These are phyloP conservation scores for Bucco capensis DNA, from an alignment of 2,113 vertebrate genomes.

Conservation along the genomic window DNA sequence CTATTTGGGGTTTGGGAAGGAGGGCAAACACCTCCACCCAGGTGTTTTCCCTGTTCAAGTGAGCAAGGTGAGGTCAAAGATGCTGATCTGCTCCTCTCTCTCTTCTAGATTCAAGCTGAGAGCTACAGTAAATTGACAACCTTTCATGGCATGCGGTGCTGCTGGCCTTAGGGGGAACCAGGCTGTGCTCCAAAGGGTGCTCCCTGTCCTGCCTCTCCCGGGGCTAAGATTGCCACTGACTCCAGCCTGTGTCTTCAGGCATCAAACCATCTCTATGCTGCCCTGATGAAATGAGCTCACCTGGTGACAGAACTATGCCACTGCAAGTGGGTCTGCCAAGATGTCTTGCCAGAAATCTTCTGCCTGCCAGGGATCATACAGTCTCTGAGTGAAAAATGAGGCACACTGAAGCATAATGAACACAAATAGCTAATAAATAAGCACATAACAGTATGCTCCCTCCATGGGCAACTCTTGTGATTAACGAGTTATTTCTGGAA, in stretches of 20 bases:
- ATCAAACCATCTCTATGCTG: not conserved
- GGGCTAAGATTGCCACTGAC: not conserved
- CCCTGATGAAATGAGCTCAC: not conserved
- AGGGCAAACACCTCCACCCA: not conserved
- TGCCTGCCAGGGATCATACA: not conserved
- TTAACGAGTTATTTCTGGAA: conserved; percentile 28
- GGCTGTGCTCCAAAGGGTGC: not conserved
- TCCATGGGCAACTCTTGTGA: not conserved
- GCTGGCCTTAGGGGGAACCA: not conserved
- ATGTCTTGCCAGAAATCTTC: not conserved
- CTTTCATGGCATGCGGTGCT: not conserved
- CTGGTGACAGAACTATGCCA: not conserved
- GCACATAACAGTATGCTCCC: not conserved
- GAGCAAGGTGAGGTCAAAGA: not conserved
- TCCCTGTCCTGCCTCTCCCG: not conserved
- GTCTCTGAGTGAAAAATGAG: not conserved
- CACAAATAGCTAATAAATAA: not conserved
- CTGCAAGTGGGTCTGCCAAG: not conserved
- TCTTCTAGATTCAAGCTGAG: not conserved
- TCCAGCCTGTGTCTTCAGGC: not conserved
- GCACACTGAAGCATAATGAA: not conserved
- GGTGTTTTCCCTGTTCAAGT: not conserved
- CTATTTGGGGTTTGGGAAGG: not conserved
- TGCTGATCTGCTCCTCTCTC: not conserved
- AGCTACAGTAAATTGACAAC: not conserved